Percentiles rank a stretch among this genome's conserved stretches.
phyloP scores from a whole-genome alignment of 2,113 vertebrate genomes.

The Alces alces region DNA sequence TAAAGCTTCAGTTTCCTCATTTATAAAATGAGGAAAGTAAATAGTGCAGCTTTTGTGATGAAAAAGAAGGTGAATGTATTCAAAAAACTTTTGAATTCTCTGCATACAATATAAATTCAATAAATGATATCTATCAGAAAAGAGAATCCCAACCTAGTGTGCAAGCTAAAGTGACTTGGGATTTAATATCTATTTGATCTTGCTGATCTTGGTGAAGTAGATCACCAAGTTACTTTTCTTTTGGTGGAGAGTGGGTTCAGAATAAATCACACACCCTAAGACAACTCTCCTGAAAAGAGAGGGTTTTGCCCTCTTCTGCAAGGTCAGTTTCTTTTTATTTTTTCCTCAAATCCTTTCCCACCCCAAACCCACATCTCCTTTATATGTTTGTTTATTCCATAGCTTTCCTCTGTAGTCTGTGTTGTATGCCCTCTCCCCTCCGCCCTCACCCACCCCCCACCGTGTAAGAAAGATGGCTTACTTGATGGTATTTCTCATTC shows the following conservation, averaged over 20 bases:
- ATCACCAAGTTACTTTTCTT: constrained; percentile 14
- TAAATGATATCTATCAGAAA: background rate
- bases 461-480: constrained; percentile 56
- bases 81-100: background rate
- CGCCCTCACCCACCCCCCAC: no score
- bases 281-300: constrained; percentile 1
- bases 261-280: constrained; percentile 9
- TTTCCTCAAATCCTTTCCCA: background rate
- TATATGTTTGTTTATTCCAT: constrained; percentile 37
- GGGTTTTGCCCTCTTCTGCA: constrained; percentile 8
- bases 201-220: background rate
- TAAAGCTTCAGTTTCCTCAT: constrained; percentile 12
- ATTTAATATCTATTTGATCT: background rate
- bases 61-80: background rate
- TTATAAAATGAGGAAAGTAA: background rate
- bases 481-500: constrained; percentile 69
- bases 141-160: background rate
- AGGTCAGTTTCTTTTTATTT: constrained; percentile 43
- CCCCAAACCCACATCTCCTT: background rate
- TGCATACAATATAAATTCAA: background rate
- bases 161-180: background rate
- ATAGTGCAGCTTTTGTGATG: background rate
- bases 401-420: constrained; percentile 52
- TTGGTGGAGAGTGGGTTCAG: constrained; percentile 20
- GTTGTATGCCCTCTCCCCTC: constrained; percentile 22